Conservation (phyloP, 2,113 vertebrate species). For the Elephas maximus region DNA sequence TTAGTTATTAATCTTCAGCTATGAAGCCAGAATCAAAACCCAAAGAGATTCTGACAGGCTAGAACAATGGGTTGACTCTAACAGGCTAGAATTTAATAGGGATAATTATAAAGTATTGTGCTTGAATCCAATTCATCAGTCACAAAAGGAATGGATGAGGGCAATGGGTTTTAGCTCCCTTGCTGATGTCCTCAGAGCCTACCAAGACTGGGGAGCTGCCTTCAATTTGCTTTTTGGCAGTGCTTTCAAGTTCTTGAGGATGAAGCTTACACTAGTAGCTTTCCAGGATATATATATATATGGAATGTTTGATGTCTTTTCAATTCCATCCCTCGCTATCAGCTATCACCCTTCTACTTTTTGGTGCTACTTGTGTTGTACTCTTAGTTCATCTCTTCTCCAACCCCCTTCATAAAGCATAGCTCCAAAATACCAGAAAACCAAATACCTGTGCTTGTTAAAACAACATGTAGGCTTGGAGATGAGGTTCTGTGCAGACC, state of each 20-base stretch:
- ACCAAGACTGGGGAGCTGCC: background rate
- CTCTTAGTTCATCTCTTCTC: background rate
- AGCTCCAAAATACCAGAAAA: conserved; percentile 1
- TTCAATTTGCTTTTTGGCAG: background rate
- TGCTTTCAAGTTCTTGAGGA: background rate
- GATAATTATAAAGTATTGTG: background rate
- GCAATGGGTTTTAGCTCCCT: background rate
- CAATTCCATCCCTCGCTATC: background rate
- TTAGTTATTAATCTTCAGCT: background rate
- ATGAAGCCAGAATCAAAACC: conserved; percentile 3
- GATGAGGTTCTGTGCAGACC: background rate
- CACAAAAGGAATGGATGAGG: background rate
- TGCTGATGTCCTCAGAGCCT: background rate
- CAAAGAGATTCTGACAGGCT: background rate
- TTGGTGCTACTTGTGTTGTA: background rate
- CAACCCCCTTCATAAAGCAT: background rate
- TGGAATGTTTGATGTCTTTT: background rate
- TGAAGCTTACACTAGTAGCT: background rate
- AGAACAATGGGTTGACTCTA: background rate
- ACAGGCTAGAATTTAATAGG: background rate
- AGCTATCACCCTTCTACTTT: background rate
- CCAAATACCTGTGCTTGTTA: background rate
- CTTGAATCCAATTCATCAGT: conserved; percentile 14
- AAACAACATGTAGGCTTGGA: background rate
- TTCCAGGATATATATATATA: background rate